Conservation (phyloP, 2,888 invertebrate species). For the Plebejus anna region DNA sequence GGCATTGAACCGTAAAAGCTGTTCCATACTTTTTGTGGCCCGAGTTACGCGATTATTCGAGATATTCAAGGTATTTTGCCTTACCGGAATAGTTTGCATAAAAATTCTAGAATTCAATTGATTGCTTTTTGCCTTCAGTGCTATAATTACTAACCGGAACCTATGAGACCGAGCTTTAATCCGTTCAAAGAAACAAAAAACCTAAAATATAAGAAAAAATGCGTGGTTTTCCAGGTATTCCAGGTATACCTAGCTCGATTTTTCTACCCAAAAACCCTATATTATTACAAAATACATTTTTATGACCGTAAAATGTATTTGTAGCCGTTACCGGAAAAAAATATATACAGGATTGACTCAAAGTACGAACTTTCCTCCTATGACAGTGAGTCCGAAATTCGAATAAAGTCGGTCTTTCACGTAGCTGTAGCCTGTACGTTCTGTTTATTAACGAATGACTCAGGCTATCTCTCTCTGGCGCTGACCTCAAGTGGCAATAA, state of each 20-base stretch:
- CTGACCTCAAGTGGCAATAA: constrained; percentile 19
- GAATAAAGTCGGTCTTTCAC: neutral
- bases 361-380: neutral
- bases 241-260: neutral
- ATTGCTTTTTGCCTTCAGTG: neutral
- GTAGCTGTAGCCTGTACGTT: neutral
- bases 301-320: neutral
- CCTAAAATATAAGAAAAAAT: neutral
- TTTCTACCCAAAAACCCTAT: neutral
- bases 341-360: neutral
- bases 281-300: too few species aligned
- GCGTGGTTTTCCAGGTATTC: neutral
- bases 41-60: neutral
- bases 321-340: neutral
- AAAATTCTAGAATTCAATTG: neutral
- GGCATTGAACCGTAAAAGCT: constrained; percentile 9
- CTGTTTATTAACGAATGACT: constrained; percentile 12
- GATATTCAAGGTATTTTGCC: neutral
- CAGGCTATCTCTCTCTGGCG: neutral
- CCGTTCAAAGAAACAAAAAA: neutral
- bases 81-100: neutral
- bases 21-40: neutral
- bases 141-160: neutral
- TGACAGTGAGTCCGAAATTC: neutral
- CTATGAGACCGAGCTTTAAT: neutral